These are phyloP conservation scores for Chiloscyllium plagiosum DNA, from an alignment of 2,113 vertebrate genomes.

Conservation along the genomic window DNA sequence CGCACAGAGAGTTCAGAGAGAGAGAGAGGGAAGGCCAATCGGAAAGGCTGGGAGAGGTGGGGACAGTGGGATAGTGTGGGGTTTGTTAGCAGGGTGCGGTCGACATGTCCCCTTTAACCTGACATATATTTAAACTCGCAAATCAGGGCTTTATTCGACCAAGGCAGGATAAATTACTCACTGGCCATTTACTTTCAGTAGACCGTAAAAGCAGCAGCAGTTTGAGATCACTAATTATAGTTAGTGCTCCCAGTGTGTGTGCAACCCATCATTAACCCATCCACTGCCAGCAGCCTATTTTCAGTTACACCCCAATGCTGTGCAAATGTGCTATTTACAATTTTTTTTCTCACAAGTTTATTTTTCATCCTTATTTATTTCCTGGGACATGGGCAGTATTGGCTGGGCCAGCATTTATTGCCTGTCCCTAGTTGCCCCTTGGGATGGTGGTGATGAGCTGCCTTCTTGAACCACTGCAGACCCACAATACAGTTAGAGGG, in stretches of 20 bases:
- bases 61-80: background rate
- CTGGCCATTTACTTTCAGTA: constrained; percentile 32
- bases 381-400: too few species aligned
- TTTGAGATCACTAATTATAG: constrained; percentile 1
- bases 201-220: constrained; percentile 19
- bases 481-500: too few species aligned
- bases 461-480: too few species aligned
- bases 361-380: too few species aligned
- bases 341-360: background rate
- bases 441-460: too few species aligned
- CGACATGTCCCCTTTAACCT: background rate
- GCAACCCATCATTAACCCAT: constrained; percentile 3
- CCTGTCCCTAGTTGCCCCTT: too few species aligned
- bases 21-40: background rate
- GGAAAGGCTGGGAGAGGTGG: constrained; percentile 16
- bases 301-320: background rate
- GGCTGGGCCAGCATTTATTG: too few species aligned
- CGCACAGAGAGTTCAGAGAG: background rate
- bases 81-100: background rate
- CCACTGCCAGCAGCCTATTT: background rate
- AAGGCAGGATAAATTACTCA: constrained; percentile 15
- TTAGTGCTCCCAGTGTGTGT: background rate
- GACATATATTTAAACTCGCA: background rate
- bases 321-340: background rate
- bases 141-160: constrained; percentile 21